Conservation (phyloP, 2,888 invertebrate genomes). For the Oxyteleia sp. region DNA sequence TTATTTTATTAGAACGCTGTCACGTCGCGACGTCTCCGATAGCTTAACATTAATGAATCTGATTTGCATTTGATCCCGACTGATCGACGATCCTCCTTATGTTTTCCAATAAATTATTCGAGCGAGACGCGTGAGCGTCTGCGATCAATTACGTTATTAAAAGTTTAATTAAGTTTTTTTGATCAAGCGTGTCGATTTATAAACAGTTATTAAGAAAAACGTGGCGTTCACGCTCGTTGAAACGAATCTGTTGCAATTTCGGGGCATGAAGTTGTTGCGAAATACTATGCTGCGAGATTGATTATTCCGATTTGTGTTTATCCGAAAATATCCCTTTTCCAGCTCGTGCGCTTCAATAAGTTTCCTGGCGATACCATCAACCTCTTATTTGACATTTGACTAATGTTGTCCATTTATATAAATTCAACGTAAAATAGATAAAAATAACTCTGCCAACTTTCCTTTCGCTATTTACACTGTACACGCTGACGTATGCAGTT, state of each 20-base stretch:
- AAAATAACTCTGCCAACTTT: slow-evolving; percentile 57
- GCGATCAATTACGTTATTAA: slow-evolving; percentile 55
- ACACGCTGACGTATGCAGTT: slow-evolving; percentile 14
- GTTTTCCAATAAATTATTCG: slow-evolving; percentile 68
- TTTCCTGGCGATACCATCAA: slow-evolving; percentile 40
- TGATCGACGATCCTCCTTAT: slow-evolving; percentile 81
- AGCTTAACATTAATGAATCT: slow-evolving; percentile 85
- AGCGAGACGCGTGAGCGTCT: slow-evolving; percentile 5
- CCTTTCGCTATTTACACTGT: slow-evolving; percentile 28
- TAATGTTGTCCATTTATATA: slow-evolving; percentile 65
- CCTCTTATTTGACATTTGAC: slow-evolving; percentile 69
- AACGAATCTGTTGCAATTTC: slow-evolving; percentile 28
- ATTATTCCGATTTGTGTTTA: slow-evolving; percentile 51
- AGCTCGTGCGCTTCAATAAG: slow-evolving; percentile 48
- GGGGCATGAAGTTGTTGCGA: slow-evolving; percentile 10
- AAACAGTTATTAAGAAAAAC: neutral
- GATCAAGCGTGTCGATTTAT: slow-evolving; percentile 4
- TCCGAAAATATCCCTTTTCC: slow-evolving; percentile 50
- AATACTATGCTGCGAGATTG: slow-evolving; percentile 12
- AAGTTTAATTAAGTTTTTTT: slow-evolving; percentile 47
- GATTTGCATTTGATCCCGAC: slow-evolving; percentile 87
- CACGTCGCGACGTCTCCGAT: slow-evolving; percentile 45
- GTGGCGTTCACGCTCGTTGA: neutral
- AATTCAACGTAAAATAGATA: slow-evolving; percentile 67
- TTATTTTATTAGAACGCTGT: slow-evolving; percentile 56